Conservation (phyloP, 1,140 invertebrate genomes). For the Bombus ignitus region DNA sequence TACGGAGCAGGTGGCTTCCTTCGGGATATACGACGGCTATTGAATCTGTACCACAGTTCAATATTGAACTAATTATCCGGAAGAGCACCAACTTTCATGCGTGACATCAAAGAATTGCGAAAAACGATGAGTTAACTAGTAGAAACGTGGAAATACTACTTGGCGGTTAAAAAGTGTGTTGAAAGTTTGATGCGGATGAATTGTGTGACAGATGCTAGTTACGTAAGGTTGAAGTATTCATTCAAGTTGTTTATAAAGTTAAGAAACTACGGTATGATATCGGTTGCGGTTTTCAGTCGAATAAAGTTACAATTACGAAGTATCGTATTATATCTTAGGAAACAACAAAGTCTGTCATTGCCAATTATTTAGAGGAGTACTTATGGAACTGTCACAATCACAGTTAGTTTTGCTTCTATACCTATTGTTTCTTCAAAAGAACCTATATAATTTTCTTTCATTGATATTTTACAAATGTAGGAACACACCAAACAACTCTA, state of each 20-base stretch:
- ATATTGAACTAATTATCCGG: conserved; percentile 9
- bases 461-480: background rate
- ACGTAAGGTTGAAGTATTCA: background rate
- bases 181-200: conserved; percentile 4
- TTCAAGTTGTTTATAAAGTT: background rate
- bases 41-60: background rate
- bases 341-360: background rate
- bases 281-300: background rate
- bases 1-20: conserved; percentile 69
- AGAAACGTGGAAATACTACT: background rate
- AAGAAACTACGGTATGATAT: background rate
- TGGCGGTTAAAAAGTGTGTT: background rate
- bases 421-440: background rate
- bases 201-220: background rate
- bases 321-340: background rate
- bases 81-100: background rate
- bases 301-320: conserved; percentile 9
- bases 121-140: too few relatives aligned
- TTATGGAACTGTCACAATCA: background rate
- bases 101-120: background rate
- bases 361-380: background rate
- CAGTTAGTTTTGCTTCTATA: background rate
- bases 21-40: conserved; percentile 37
- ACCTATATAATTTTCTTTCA: background rate
- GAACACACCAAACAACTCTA: background rate